phyloP scores from a whole-genome alignment of 2,113 vertebrate genomes.

The Melanocharis versteri region DNA sequence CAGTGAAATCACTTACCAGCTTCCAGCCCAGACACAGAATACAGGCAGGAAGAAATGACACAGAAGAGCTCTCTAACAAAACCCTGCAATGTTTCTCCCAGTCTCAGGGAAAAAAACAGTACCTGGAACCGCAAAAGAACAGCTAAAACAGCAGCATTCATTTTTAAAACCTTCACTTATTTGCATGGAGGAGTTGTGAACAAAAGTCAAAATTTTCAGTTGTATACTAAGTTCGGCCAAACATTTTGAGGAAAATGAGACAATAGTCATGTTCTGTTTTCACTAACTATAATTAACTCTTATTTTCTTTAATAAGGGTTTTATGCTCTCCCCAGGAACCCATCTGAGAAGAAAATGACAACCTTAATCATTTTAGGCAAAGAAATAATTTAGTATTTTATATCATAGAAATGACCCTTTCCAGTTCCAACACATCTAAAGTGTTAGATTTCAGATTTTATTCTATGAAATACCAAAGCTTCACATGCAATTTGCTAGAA shows the following conservation, averaged over 20 bases:
- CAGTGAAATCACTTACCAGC: not conserved
- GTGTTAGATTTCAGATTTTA: not conserved
- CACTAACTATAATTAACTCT: not conserved
- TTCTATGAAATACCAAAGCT: not conserved
- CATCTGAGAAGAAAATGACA: not conserved
- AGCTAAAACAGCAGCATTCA: not conserved
- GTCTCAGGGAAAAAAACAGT: not conserved
- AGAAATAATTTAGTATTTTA: not conserved
- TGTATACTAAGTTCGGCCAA: not conserved
- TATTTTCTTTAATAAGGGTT: not conserved
- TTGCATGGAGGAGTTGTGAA: not conserved
- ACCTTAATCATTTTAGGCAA: not conserved
- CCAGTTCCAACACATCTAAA: not conserved
- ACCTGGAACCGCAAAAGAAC: not conserved
- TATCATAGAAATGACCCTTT: not conserved
- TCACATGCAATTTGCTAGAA: not conserved
- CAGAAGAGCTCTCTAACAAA: not conserved
- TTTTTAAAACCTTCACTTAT: not conserved
- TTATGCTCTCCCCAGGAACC: not conserved
- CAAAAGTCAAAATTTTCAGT: not conserved
- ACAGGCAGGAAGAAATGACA: accelerated
- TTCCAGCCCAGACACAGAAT: not conserved
- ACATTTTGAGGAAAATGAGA: not conserved
- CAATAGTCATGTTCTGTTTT: not conserved
- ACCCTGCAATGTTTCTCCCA: not conserved